phyloP scores from a whole-genome alignment of 2,797 vertebrate species.

The Sebastiscus tertius region DNA sequence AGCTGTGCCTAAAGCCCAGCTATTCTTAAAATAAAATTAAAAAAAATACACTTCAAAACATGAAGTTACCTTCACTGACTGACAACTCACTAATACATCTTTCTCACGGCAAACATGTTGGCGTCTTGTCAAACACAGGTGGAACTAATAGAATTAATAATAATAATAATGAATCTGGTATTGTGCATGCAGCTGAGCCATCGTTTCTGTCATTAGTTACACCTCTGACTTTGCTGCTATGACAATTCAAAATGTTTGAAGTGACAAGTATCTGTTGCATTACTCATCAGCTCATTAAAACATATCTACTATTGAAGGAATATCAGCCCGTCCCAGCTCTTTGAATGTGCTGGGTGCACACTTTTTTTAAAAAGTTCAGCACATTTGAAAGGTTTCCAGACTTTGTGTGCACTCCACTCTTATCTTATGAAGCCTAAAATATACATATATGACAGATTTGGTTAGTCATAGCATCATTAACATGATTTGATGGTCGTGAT shows the following conservation, averaged over 20 bases:
- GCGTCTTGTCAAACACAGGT: slow-evolving; percentile 20
- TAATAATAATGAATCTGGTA: neutral
- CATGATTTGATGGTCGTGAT: neutral
- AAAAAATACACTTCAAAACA: neutral
- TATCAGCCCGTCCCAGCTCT: neutral
- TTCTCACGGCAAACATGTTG: slow-evolving; percentile 1
- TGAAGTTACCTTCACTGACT: neutral
- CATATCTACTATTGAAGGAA: neutral
- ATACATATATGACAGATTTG: neutral
- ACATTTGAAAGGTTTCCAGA: neutral
- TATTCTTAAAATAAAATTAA: no score
- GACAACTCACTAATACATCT: neutral
- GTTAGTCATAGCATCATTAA: neutral
- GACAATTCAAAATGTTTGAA: slow-evolving; percentile 8
- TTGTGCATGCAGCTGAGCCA: neutral
- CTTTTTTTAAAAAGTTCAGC: neutral
- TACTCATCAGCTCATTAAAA: neutral
- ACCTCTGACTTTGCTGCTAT: neutral
- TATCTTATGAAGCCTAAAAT: neutral
- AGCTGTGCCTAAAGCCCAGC: no score
- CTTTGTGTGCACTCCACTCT: neutral
- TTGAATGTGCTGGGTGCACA: neutral
- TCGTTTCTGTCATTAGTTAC: slow-evolving; percentile 24
- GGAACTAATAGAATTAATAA: slow-evolving; percentile 22
- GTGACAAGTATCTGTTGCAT: neutral